Conservation (phyloP, 2,888 invertebrate species). For the Papilio gigon region DNA sequence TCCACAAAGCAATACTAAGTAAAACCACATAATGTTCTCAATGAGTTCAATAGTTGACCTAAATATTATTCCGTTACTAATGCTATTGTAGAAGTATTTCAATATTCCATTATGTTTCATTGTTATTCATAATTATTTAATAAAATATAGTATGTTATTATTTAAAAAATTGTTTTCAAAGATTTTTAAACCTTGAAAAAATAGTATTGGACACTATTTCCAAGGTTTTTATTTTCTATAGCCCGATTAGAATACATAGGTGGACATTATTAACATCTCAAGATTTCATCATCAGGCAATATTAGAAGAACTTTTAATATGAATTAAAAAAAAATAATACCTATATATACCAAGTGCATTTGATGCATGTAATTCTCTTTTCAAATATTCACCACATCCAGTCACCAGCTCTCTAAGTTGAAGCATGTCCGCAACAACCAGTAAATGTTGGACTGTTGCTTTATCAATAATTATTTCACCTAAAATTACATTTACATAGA, state of each 20-base stretch:
- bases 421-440: slow-evolving; percentile 95
- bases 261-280: too few relatives aligned
- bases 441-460: slow-evolving; percentile 93
- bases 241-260: too few relatives aligned
- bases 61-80: background rate
- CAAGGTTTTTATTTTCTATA: too few relatives aligned
- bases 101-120: background rate
- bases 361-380: slow-evolving; percentile 91
- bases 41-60: background rate
- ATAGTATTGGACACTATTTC: too few relatives aligned
- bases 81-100: background rate
- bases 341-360: slow-evolving; percentile 95
- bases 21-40: background rate
- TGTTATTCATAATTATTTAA: too few relatives aligned
- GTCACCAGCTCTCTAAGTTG: slow-evolving; percentile 90
- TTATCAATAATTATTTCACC: slow-evolving; percentile 87
- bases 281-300: too few relatives aligned
- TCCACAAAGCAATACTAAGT: background rate
- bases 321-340: slow-evolving; percentile 59
- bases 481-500: slow-evolving; percentile 51
- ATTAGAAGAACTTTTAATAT: background rate
- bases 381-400: slow-evolving; percentile 92
- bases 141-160: too few relatives aligned
- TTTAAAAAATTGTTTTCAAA: too few relatives aligned
- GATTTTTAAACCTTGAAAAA: too few relatives aligned